Evolutionary conservation across 2,113 vertebrate species (phyloP).

Genomic region (Coturnix japonica): DNA sequence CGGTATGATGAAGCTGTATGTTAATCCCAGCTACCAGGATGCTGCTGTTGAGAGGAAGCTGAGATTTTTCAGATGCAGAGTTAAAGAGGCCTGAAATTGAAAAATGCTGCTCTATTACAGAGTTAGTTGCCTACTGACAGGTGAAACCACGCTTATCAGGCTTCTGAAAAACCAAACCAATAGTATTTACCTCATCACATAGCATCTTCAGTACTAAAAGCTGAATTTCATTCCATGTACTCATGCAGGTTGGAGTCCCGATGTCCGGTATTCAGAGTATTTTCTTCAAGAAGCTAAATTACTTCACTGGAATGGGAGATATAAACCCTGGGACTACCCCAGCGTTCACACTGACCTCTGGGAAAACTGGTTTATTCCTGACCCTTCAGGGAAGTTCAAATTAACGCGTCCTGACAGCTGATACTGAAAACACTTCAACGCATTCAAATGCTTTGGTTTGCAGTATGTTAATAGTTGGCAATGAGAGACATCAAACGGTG

Average conservation of each 20-base stretch:
- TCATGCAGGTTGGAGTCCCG: constrained; percentile 91
- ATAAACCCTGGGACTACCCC: constrained; percentile 93
- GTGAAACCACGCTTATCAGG: not conserved
- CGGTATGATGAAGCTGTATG: not conserved
- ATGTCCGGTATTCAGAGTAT: constrained; percentile 84
- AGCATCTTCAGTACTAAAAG: not conserved
- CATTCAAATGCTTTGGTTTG: not conserved
- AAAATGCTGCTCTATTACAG: not conserved
- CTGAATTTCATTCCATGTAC: not conserved
- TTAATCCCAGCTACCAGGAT: not conserved
- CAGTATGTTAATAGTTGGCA: not conserved
- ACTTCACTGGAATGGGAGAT: constrained; percentile 95
- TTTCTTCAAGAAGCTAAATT: constrained; percentile 89
- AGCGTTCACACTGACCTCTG: constrained; percentile 89
- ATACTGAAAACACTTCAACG: not conserved
- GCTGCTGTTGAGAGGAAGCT: not conserved
- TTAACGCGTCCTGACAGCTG: constrained; percentile 79
- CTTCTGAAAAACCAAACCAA: not conserved
- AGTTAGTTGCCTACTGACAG: not conserved
- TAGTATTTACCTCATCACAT: not conserved
- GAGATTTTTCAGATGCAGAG: not conserved
- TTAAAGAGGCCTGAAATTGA: not conserved
- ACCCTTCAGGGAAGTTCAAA: constrained; percentile 88
- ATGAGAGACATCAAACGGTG: not conserved
- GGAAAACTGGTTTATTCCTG: constrained; percentile 96